Base-by-base conservation (phyloP, 2,888 invertebrate genomes). In the Falcaria lacertinaria region DNA sequence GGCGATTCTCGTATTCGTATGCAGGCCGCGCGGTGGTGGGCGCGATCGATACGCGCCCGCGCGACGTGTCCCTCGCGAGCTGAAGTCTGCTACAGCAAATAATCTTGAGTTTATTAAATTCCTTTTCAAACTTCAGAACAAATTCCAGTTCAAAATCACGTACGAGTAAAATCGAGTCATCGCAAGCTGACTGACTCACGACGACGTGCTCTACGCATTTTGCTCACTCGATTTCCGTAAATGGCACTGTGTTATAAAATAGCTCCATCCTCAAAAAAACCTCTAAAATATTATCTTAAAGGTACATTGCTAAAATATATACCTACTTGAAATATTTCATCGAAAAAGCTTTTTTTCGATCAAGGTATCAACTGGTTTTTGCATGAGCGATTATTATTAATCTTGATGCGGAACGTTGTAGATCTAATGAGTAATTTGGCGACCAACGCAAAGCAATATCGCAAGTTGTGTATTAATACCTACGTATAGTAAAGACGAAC, bases 11-110 rank as follows among this genome's bases (percentile, higher is more conserved):
- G 82, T 81, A 80, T 86, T 86, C 83, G 88, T 85, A 88, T 89
- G 88, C 89, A 85, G 83, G 81, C 79, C 81, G 80, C 80, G 75
- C 73, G 75, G 73, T 69, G 65, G 72, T 69, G 65, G 72, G 63
- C 66, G 69, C 86, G 88, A 87, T 87, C 87, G 83, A 87, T 87
- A 87, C 87, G 85, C 87, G 85, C 86, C 86, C 85, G 87, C 85
- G 84, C 86, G 86, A 74, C 82, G 74, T 74, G 71, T 69, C 75
- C 77, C 80, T 68, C 69, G 69, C 70, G 64, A 67, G 59, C 45
- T 49, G 45, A 69, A 77, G 76, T 75, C 73, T 69, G 69, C 66
- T 69, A 68, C 72, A 69, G 68, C 74, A 79, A 79, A 77, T 72
- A 76, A 64, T 73, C 71, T 74, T 64, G 56, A 73, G 67, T 71